These are phyloP conservation scores for Phengaris arion DNA, from an alignment of 2,888 invertebrate genomes.

Conservation along the genomic window DNA sequence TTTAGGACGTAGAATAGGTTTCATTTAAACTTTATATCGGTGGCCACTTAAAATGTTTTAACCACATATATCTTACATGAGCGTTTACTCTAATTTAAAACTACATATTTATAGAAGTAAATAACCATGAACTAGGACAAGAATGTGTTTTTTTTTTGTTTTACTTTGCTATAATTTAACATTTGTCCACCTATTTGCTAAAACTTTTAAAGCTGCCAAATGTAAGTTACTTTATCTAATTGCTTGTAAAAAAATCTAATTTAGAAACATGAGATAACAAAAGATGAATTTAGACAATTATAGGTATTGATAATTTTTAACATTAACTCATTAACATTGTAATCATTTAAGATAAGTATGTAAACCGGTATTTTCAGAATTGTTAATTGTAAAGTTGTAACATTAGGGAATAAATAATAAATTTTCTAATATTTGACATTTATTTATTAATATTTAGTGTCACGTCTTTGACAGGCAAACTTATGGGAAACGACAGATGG, in stretches of 20 bases:
- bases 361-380: too few species aligned
- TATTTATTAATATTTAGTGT: neutral
- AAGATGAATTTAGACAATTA: too few species aligned
- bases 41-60: conserved; percentile 3
- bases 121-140: neutral
- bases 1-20: neutral
- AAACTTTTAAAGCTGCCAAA: neutral
- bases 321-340: too few species aligned
- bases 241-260: neutral
- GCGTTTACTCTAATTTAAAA: neutral
- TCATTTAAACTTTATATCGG: neutral
- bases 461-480: neutral
- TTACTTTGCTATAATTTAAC: neutral
- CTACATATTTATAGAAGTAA: neutral
- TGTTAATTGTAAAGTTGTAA: too few species aligned
- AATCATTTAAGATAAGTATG: too few species aligned
- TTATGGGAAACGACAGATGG: neutral
- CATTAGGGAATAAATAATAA: too few species aligned
- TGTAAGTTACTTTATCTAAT: neutral
- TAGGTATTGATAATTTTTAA: too few species aligned
- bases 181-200: neutral
- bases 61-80: neutral
- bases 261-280: too few species aligned
- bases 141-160: neutral
- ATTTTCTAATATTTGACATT: too few species aligned